Base-by-base conservation (phyloP, 2,113 vertebrate genomes). In the Mobula birostris region DNA sequence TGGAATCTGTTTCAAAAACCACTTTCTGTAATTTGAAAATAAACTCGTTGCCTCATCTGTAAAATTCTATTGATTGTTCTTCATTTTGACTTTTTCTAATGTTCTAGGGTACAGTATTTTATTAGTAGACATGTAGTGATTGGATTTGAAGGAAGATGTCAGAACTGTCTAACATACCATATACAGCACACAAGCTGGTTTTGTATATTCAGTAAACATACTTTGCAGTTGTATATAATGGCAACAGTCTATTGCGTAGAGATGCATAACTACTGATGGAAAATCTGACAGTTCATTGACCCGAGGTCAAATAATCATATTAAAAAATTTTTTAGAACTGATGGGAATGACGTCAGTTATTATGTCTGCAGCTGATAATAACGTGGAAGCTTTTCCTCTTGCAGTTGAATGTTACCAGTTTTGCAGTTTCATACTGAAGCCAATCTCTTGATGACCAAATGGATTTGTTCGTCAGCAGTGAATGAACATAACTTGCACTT, bases 21-120 rank as follows among this genome's bases (percentile, higher is more conserved):
- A 93, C 90, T 92, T 29, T 93, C 91, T 93, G 91, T 74, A 93
- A 76, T 93, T 70, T 93, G 68, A 56, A 93, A 93, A 93, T 93
- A 93, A 93, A 93, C 19, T 93, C 74, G 91, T 93, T 93, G 68
- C 91, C 68, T 93, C 68, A 93, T 74, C 91, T 93, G 40, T 74
- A 72, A 76, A 32, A 93, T 93, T 93, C 48, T 93, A 93, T 17
- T 76, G 36, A 74, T 56, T 21, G 40, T 92, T 70, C 36, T 32
- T 90, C 72, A 32, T 29, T 90, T 66, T 90, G 85, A 90, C 14
- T 29, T 63, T 61, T 87, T n/a, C 17, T 11, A 56, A 21, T 74
- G 72, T 66, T 66, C 15, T 32, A 66, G 32, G 58, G 4, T n/a
- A 17, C 80, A 48, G 27, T 32, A 29, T 88, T 5, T 66, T 66